phyloP scores from a whole-genome alignment of 2,113 vertebrate genomes.

The Ctenomys sociabilis region DNA sequence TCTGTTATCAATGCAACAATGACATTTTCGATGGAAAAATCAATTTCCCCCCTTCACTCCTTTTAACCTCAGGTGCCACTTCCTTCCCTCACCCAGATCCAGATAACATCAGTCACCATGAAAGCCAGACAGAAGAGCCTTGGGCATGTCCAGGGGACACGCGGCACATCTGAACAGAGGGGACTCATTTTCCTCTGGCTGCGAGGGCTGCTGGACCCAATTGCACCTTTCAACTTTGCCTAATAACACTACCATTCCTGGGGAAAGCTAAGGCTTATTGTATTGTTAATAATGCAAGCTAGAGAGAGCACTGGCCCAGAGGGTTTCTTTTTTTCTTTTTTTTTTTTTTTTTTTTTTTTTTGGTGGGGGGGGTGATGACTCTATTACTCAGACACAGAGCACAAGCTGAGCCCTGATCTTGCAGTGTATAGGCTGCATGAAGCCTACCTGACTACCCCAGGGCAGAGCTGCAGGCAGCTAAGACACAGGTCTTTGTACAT shows the following conservation, averaged over 20 bases:
- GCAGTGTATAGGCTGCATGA: rapidly evolving
- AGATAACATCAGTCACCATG: conserved; percentile 49
- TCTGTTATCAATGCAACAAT: conserved; percentile 63
- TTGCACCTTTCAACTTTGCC: conserved; percentile 47
- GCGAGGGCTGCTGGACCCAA: background rate
- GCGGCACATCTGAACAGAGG: background rate
- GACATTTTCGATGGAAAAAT: conserved; percentile 75
- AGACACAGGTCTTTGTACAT: too few relatives aligned
- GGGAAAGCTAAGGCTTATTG: background rate
- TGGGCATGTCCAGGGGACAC: conserved; percentile 65
- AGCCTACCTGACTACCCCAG: background rate
- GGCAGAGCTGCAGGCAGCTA: rapidly evolving
- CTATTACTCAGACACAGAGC: background rate
- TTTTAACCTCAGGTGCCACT: conserved; percentile 75
- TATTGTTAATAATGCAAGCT: conserved; percentile 35
- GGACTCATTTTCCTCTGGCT: background rate
- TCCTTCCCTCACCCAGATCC: conserved; percentile 44
- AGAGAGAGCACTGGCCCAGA: rapidly evolving
- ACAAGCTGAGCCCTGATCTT: background rate
- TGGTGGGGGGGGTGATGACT: background rate
- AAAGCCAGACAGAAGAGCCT: conserved; percentile 72
- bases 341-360: too few relatives aligned
- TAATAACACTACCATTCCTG: conserved; percentile 56
- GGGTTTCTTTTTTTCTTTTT: too few relatives aligned
- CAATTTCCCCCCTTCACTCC: conserved; percentile 67